Evolutionary conservation across 2,888 invertebrate species (phyloP), one percentile per base, ranked within the genome.

Genomic region (Crepidodera aurea): DNA sequence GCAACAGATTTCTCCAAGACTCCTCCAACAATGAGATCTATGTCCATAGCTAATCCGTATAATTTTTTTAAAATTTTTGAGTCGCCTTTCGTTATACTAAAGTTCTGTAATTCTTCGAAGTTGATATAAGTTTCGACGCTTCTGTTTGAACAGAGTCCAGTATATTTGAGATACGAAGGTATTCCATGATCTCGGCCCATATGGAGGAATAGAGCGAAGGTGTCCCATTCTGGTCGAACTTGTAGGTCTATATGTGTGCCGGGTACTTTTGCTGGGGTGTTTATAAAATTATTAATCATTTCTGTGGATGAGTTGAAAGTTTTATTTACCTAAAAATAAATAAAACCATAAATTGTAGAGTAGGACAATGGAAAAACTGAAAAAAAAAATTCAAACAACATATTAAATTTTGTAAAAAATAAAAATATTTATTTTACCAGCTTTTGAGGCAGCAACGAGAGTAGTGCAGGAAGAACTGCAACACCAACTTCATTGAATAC

Each of bases 11-110:
- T 86, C 80, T 97, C 96, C 65, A 94, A 83, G 8, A 94, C 83
- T 1, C 92, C 94, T 25, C 93, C 96, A 2, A 91, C 86, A 72
- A 96, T 85, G 10, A 96, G 83, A 77, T 97, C 96, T 12, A 96
- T 85, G 73, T 96, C 94, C 69, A 90, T 88, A 1, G 90, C 83
- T 56, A 83, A 84, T 60, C 88, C 86, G 77, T 91, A 92, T 78
- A 91, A 84, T 71, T 86, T 85, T 65, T 86, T 84, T 66, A 92
- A 79, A 73, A 85, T 85, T 71, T 88, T 86, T 53, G 88, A 85
- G 62, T 87, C 84, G 10, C 85, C 82, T 64, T 85, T 76, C 59
- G 82, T 80, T 70, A 86, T 85, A 71, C 87, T 86, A 54, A 86
- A 80, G 51, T 83, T 83, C 32, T 82, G 78, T 53, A 90, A 82